phyloP scores from a whole-genome alignment of 2,888 invertebrate species.

The Thereva nobilitata region DNA sequence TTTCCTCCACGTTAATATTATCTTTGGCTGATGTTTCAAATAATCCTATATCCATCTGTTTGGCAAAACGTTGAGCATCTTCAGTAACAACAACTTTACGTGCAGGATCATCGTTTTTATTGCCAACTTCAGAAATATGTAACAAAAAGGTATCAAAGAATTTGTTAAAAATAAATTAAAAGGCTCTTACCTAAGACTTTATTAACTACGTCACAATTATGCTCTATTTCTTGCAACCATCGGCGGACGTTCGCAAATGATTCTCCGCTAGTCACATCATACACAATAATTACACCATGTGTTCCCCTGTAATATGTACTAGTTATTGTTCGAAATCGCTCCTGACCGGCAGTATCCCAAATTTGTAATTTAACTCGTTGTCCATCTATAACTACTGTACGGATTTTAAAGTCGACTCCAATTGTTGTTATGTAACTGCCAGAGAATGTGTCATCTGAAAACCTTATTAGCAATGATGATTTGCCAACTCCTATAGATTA shows the following conservation, averaged over 20 bases:
- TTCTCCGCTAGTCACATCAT: slow-evolving; percentile 98
- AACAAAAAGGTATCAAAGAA: neutral
- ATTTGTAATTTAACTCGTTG: slow-evolving; percentile 93
- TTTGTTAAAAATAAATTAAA: neutral
- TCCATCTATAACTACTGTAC: slow-evolving; percentile 90
- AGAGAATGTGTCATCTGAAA: slow-evolving; percentile 98
- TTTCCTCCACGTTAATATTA: slow-evolving; percentile 98
- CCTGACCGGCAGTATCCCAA: slow-evolving; percentile 98
- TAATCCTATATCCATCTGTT: slow-evolving; percentile 94
- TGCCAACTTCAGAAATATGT: slow-evolving; percentile 75
- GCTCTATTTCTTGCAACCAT: slow-evolving; percentile 99
- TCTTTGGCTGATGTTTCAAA: slow-evolving; percentile 99
- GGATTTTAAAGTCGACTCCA: slow-evolving; percentile 99
- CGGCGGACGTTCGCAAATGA: slow-evolving; percentile 99
- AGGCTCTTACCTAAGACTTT: slow-evolving; percentile 82
- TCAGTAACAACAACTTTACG: slow-evolving; percentile 95
- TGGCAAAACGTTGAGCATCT: slow-evolving; percentile 96
- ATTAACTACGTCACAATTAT: slow-evolving; percentile 99
- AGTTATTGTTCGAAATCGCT: slow-evolving; percentile 96
- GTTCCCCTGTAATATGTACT: slow-evolving; percentile 99
- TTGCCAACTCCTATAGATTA: slow-evolving; percentile 89
- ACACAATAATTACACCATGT: slow-evolving; percentile 99
- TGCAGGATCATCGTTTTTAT: slow-evolving; percentile 94
- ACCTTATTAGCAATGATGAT: slow-evolving; percentile 92
- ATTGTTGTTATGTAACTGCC: slow-evolving; percentile 98